phyloP scores from a whole-genome alignment of 2,888 invertebrate species.

The Pristionchus arcanus region DNA sequence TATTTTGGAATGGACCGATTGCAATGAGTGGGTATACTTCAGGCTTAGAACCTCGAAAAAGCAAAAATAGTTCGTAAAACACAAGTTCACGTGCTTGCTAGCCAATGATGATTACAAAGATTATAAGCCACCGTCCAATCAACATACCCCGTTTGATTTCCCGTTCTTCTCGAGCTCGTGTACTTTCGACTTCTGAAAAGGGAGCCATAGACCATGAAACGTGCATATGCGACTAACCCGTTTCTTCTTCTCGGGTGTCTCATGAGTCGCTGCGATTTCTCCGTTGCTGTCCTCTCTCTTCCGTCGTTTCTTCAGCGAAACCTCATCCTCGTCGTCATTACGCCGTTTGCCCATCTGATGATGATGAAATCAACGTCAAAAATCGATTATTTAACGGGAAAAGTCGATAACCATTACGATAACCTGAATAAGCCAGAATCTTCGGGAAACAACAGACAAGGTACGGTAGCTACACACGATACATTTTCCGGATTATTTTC shows the following conservation, averaged over 20 bases:
- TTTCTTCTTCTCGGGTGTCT: neutral
- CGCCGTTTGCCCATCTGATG: conserved; percentile 44
- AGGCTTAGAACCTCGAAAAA: too few species aligned
- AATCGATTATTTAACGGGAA: neutral
- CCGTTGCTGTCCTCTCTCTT: conserved; percentile 25
- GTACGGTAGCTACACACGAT: neutral
- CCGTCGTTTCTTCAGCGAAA: conserved; percentile 43
- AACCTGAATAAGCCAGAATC: neutral
- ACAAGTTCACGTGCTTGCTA: too few species aligned
- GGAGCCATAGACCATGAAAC: neutral
- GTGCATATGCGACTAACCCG: neutral
- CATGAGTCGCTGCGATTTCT: neutral
- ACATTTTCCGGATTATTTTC: neutral
- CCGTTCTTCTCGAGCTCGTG: neutral
- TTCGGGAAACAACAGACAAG: neutral
- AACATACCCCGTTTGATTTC: neutral
- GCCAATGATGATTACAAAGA: too few species aligned
- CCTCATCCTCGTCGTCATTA: conserved; percentile 23
- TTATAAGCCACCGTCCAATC: too few species aligned
- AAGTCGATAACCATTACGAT: neutral
- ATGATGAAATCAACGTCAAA: neutral
- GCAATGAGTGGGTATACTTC: too few species aligned
- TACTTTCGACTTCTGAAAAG: neutral
- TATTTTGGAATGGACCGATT: too few species aligned
- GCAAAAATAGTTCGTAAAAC: too few species aligned